Base-by-base conservation (phyloP, 2,888 invertebrate genomes). In the Xanthostigma xanthostigma region DNA sequence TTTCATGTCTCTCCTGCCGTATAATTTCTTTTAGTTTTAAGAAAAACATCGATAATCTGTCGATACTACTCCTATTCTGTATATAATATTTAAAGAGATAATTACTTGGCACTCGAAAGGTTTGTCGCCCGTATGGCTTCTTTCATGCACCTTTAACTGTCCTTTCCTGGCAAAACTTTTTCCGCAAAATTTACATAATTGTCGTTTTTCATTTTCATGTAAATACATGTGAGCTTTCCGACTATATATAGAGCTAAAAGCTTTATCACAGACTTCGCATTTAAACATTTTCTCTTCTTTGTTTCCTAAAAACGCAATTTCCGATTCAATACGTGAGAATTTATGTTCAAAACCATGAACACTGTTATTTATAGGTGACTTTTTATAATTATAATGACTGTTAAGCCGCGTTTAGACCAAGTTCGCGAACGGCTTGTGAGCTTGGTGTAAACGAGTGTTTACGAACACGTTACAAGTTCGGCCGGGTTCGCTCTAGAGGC, bases 111-210 rank as follows among this genome's bases (percentile, higher is more conserved):
- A 73, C 54, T 68, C 66, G 54, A 67, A 73, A 3, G 73, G 72
- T 51, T 72, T 72, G 51, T 68, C 67, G 12, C 71, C 70, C 0
- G 67, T 70, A 53, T 73, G 73, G 1, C 64, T 63, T 33, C 69
- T 62, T 54, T 62, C 61, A 53, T 68, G 67, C 14, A 65, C 59
- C 50, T 62, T 63, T 35, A 64, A 52, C 51, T 66, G 65, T 8
- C 63, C 64, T 52, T 64, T 63, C 56, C 64, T 63, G 33, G 60
- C 60, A 51, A 64, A 67, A 40, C 54, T 57, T 51, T 66, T 66
- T 0, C 59, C 60, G 51, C 67, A 67, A 51, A 59, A 64, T 41
- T 58, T 61, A 48, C 66, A 67, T 8, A 57, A 47, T 44, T 61
- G 55, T 27, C 58, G 59, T 36, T 64, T 60, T 13, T 62, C 60